These are phyloP conservation scores for Phylloscopus collybita DNA, from an alignment of 2,797 vertebrate species.

Conservation along the genomic window DNA sequence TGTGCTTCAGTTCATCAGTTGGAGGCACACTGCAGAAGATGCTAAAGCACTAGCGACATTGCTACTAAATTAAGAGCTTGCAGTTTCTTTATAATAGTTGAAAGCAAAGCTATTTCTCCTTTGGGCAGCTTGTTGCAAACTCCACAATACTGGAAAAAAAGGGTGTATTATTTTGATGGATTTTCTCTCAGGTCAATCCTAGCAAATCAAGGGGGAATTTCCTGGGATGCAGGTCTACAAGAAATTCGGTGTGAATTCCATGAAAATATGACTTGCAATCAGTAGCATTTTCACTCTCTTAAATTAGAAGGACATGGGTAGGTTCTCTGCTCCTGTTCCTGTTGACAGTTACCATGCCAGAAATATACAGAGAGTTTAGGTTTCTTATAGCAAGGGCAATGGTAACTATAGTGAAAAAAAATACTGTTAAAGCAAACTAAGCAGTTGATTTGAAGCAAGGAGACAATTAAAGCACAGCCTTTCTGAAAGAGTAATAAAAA, in stretches of 20 bases:
- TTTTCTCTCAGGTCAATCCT: not conserved
- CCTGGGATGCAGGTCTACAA: not conserved
- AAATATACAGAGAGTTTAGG: not conserved
- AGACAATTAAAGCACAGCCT: conserved; percentile 69
- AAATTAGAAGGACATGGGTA: not conserved
- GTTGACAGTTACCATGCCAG: not conserved
- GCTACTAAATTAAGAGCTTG: conserved; percentile 50
- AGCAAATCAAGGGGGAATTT: conserved; percentile 1
- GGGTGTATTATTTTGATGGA: not conserved
- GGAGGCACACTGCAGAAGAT: conserved; percentile 38
- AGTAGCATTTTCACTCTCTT: conserved; percentile 33
- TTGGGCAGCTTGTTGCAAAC: not conserved
- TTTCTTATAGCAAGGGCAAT: conserved; percentile 17
- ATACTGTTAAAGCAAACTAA: conserved; percentile 20
- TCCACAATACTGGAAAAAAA: not conserved
- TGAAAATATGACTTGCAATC: conserved; percentile 16
- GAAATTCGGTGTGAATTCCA: conserved; percentile 14
- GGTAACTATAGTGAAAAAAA: not conserved
- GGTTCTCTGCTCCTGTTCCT: not conserved
- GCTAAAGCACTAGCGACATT: conserved; percentile 7
- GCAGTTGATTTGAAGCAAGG: conserved; percentile 54
- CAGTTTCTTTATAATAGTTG: conserved; percentile 10
- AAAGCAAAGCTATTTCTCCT: conserved; percentile 33
- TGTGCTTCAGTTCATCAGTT: conserved; percentile 42
- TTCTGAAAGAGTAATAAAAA: conserved; percentile 71